A percentile compares a stretch with the other conserved stretches of the same genome.
These are phyloP conservation scores for Orussus abietinus DNA, from an alignment of 1,140 invertebrate genomes.

Conservation along the genomic window DNA sequence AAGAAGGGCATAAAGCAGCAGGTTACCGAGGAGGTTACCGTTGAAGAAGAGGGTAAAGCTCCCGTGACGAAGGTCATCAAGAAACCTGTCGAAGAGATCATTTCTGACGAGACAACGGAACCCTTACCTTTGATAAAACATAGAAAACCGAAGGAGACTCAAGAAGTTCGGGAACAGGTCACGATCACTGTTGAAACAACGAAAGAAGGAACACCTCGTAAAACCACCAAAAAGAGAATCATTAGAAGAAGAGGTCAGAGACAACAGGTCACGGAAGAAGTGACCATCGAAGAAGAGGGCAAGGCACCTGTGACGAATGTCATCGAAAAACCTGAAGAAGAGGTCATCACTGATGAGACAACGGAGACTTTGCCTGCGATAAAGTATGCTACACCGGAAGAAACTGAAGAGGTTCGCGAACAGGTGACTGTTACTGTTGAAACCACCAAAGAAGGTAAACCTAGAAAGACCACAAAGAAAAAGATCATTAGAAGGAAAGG, in stretches of 20 bases:
- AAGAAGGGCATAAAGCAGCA: constrained; percentile 39
- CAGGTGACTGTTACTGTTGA: constrained; percentile 19
- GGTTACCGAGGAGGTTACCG: no score
- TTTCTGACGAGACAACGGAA: no score
- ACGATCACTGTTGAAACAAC: constrained; percentile 11
- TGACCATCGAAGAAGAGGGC: constrained; percentile 47
- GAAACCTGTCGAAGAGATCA: no score
- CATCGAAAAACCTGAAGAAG: constrained; percentile 23
- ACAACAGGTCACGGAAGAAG: constrained; percentile 48
- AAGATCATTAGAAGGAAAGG: constrained; percentile 27
- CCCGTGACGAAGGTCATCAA: no score
- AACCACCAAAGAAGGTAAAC: constrained; percentile 13
- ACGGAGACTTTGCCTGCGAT: constrained; percentile 5
- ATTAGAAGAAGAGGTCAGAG: constrained; percentile 44
- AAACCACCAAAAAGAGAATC: constrained; percentile 36
- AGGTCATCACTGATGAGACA: constrained; percentile 18
- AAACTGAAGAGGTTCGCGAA: constrained; percentile 14
- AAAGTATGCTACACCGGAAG: constrained; percentile 12
- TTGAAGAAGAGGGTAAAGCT: no score
- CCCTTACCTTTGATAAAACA: no score
- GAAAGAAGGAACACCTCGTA: constrained; percentile 27
- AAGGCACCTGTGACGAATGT: constrained; percentile 42
- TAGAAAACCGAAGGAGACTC: constrained; percentile 3
- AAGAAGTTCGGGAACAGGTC: constrained; percentile 14
- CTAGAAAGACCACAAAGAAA: constrained; percentile 22